Conservation (phyloP, 1,140 invertebrate species). For the Harpegnathos saltator region DNA sequence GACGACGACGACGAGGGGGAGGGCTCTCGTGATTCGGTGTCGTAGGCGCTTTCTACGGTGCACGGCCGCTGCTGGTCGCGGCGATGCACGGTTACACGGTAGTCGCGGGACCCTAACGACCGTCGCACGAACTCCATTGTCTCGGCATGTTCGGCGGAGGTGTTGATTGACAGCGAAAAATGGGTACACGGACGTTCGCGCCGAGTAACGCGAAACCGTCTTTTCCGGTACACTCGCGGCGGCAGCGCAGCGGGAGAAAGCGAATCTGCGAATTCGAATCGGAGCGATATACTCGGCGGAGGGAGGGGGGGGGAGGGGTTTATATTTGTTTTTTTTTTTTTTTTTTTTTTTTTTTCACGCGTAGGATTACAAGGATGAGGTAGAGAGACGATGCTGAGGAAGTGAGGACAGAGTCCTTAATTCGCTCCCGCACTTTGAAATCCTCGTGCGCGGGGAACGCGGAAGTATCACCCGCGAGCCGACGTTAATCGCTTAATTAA, state of each 20-base stretch:
- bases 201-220: slow-evolving; percentile 17
- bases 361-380: too few species aligned
- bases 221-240: slow-evolving; percentile 26
- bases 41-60: slow-evolving; percentile 70
- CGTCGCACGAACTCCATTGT: slow-evolving; percentile 72
- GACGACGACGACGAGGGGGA: neutral
- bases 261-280: too few species aligned
- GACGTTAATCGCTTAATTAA: neutral
- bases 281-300: too few species aligned
- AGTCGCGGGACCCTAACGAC: slow-evolving; percentile 67
- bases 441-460: neutral
- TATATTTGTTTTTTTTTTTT: too few species aligned
- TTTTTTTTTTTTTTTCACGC: too few species aligned
- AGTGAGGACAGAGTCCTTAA: too few species aligned
- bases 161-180: slow-evolving; percentile 49
- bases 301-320: too few species aligned
- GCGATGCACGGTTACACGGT: slow-evolving; percentile 52
- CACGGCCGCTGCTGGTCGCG: slow-evolving; percentile 22
- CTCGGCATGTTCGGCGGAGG: slow-evolving; percentile 32
- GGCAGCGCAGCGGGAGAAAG: neutral
- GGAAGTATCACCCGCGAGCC: neutral
- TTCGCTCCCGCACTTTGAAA: too few species aligned
- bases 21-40: slow-evolving; percentile 70
- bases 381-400: too few species aligned
- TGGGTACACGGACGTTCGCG: slow-evolving; percentile 21